phyloP scores from a whole-genome alignment of 2,888 invertebrate genomes.

The Diplazon laetatorius region DNA sequence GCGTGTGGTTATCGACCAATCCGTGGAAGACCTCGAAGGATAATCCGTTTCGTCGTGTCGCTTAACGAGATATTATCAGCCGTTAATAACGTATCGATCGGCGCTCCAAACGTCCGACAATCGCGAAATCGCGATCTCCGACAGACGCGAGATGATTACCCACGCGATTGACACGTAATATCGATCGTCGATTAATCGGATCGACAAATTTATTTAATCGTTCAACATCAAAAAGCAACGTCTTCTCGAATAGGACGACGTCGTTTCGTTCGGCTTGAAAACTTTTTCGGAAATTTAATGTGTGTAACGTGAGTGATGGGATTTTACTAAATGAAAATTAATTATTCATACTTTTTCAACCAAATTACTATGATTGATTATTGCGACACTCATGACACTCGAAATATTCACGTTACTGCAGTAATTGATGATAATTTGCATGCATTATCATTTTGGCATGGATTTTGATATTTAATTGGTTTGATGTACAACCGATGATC shows the following conservation, averaged over 20 bases:
- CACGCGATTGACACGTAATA: not conserved
- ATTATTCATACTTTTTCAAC: no score
- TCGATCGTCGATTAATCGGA: constrained; percentile 32
- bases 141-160: not conserved
- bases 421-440: no score
- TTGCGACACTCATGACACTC: no score
- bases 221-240: not conserved
- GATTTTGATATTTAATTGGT: no score
- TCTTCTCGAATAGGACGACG: not conserved
- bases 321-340: no score
- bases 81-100: constrained; percentile 51
- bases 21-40: constrained; percentile 23
- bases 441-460: no score
- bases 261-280: not conserved
- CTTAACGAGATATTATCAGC: constrained; percentile 49
- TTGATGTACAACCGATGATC: no score
- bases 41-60: constrained; percentile 55
- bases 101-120: constrained; percentile 1
- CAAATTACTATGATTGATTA: no score
- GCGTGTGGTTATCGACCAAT: constrained; percentile 47
- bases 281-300: no score
- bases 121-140: constrained; percentile 9
- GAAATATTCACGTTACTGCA: no score
- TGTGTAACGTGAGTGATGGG: no score
- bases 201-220: not conserved